Conservation (phyloP, 2,797 vertebrate species). For the Anabas testudineus region DNA sequence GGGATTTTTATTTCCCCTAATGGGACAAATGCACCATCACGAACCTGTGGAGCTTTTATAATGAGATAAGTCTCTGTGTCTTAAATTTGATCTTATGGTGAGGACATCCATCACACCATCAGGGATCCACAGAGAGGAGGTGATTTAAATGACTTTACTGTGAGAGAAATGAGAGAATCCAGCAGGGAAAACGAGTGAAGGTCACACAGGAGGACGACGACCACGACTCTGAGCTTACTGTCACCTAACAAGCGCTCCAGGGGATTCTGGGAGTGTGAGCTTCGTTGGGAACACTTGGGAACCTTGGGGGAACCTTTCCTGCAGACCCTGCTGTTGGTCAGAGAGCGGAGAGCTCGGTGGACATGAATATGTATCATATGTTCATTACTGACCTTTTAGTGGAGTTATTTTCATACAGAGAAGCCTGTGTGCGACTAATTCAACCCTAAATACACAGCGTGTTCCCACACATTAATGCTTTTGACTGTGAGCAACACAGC, state of each 20-base stretch:
- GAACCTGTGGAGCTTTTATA: too few species aligned
- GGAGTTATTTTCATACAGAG: background rate
- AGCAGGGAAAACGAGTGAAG: constrained; percentile 22
- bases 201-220: constrained; percentile 18
- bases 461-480: too few species aligned
- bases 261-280: constrained; percentile 43
- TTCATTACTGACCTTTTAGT: background rate
- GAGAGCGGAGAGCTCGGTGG: too few species aligned
- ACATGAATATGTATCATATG: background rate
- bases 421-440: too few species aligned
- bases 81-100: background rate
- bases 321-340: too few species aligned
- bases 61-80: background rate
- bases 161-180: background rate
- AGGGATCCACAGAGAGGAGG: background rate
- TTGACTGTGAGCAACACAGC: too few species aligned
- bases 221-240: constrained; percentile 34
- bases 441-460: too few species aligned
- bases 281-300: background rate
- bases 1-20: background rate
- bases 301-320: too few species aligned
- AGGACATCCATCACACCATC: background rate
- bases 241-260: constrained; percentile 32
- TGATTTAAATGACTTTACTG: background rate
- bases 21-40: too few species aligned